These are phyloP conservation scores for Gymnarchus niloticus DNA, from an alignment of 2,113 vertebrate species.

Conservation along the genomic window DNA sequence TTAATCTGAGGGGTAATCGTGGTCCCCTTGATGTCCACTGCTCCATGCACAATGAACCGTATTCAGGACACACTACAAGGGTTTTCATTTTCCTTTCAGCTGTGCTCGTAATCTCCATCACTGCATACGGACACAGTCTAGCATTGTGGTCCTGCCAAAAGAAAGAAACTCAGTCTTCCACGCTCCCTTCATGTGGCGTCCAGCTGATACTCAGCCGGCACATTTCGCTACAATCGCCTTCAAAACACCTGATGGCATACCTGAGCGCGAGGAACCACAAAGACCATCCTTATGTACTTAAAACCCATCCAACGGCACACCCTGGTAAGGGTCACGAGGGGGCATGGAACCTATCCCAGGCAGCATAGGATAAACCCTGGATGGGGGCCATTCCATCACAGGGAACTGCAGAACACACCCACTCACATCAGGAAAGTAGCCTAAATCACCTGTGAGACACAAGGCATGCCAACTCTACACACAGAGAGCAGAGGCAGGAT, in stretches of 20 bases:
- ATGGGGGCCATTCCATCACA: no score
- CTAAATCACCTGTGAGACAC: no score
- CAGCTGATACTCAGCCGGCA: no score
- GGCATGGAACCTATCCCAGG: no score
- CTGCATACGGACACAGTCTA: slow-evolving; percentile 1
- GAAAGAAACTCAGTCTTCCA: neutral
- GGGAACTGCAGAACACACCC: no score
- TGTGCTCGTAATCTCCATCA: neutral
- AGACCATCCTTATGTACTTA: neutral
- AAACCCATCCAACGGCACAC: no score
- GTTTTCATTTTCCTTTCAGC: neutral
- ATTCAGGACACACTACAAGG: slow-evolving; percentile 8
- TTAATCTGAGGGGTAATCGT: neutral
- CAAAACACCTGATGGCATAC: neutral
- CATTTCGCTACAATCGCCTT: neutral
- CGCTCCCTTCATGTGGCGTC: no score
- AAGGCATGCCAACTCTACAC: no score
- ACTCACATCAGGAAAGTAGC: no score
- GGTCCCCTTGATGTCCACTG: neutral
- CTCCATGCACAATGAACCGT: neutral
- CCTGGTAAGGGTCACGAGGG: no score
- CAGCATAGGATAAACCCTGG: no score
- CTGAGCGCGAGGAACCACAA: neutral
- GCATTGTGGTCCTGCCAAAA: neutral
- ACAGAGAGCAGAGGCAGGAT: no score